Conservation (phyloP, 2,888 invertebrate genomes). For the Fragum sueziense region DNA sequence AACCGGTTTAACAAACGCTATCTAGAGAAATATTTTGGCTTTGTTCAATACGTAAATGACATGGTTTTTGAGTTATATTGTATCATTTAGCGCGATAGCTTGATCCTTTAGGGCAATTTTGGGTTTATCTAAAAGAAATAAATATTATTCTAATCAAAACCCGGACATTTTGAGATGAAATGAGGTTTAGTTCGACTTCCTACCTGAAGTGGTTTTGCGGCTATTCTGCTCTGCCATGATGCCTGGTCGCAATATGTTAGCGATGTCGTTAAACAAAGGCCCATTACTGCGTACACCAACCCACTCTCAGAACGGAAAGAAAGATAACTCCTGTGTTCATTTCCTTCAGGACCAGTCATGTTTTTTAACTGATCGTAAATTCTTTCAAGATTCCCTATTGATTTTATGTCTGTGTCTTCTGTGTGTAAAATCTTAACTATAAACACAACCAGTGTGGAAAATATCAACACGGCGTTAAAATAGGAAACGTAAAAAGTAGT, state of each 20-base stretch:
- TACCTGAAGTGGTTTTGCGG: conserved; percentile 77
- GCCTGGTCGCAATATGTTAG: conserved; percentile 73
- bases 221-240: conserved; percentile 78
- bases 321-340: conserved; percentile 64
- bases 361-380: conserved; percentile 63
- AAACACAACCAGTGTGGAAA: conserved; percentile 63
- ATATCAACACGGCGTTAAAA: conserved; percentile 72
- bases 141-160: too few relatives aligned
- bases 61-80: too few relatives aligned
- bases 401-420: conserved; percentile 24
- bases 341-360: conserved; percentile 60
- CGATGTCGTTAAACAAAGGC: conserved; percentile 64
- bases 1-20: too few relatives aligned
- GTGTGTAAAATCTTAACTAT: conserved; percentile 61
- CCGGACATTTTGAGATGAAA: too few relatives aligned
- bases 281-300: conserved; percentile 65
- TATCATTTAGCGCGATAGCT: too few relatives aligned
- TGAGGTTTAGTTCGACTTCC: too few relatives aligned
- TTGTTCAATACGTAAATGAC: too few relatives aligned
- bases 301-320: conserved; percentile 69
- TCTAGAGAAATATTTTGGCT: too few relatives aligned
- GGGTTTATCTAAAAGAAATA: too few relatives aligned
- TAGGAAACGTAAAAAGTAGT: conserved; percentile 79
- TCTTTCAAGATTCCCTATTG: conserved; percentile 54
- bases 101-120: too few relatives aligned